Evolutionary conservation across 2,113 vertebrate species (phyloP), one percentile per base, ranked within the genome.

Genomic region (Numida meleagris): DNA sequence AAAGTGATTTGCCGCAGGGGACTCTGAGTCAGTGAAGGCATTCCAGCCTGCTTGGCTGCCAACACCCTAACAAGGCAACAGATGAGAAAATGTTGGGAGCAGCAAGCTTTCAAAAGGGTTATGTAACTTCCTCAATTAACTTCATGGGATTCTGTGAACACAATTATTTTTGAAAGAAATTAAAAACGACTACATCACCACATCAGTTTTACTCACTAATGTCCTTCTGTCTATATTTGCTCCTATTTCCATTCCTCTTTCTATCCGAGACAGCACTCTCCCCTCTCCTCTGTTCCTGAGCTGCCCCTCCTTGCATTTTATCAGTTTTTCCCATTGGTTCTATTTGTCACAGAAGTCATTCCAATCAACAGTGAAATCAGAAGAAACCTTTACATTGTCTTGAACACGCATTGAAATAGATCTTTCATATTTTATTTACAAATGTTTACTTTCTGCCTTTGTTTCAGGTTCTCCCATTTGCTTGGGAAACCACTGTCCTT

Each of bases 91-190:
- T 29, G 53, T 76, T 87, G 77, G 94, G 77, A 89, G 86, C 74
- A 95, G 78, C 84, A 91, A 78, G 62, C 71, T 79, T 90, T 82
- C 75, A 58, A 55, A 84, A 73, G 67, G 42, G 12, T 94, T 93
- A 94, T 85, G 82, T 85, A 93, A 94, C 87, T 88, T 77, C 67
- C 84, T 65, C 89, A 77, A 92, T 82, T 95, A 94, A 87, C 67
- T 89, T 94, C 1, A 91, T 46, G 68, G 67, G 53, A 58, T 50
- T 66, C 81, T 50, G 14, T 45, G 78, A 87, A 79, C 48, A 50
- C 42, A 55, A 80, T 34, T 78, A 11, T 42, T 92, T 94, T 73
- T 75, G 24, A 82, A 87, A 87, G 23, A 81, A 55, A 50, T 58
- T 93, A 45, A 50, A 29, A 57, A 45, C 51, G 51, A 62, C 9